phyloP scores from a whole-genome alignment of 2,888 invertebrate species.

The Dryococelus australis region DNA sequence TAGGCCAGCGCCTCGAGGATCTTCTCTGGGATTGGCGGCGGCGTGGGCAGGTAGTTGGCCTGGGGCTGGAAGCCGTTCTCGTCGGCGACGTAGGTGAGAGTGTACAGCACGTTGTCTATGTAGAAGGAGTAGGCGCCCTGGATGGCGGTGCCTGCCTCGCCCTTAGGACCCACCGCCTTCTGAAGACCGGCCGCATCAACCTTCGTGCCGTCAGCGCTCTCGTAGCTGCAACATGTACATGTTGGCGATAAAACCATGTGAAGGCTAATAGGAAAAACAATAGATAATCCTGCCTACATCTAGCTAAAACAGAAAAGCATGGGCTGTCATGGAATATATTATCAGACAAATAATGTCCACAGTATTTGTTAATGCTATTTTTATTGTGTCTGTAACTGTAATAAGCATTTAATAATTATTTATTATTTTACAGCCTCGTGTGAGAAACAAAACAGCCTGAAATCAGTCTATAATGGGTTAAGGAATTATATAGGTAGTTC shows the following conservation, averaged over 20 bases:
- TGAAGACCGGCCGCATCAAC: constrained; percentile 75
- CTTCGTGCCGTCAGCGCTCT: constrained; percentile 76
- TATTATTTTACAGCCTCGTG: too few species aligned
- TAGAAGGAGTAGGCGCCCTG: constrained; percentile 75
- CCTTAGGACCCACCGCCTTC: constrained; percentile 71
- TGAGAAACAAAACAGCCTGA: too few species aligned
- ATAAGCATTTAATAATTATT: too few species aligned
- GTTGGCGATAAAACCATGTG: too few species aligned
- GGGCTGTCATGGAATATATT: too few species aligned
- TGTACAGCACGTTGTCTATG: constrained; percentile 71
- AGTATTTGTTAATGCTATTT: too few species aligned
- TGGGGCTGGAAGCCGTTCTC: constrained; percentile 67
- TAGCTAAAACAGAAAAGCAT: too few species aligned
- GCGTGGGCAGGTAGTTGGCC: constrained; percentile 59
- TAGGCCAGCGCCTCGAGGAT: constrained; percentile 58
- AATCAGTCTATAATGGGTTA: too few species aligned
- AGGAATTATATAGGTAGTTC: too few species aligned
- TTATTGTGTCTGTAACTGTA: too few species aligned
- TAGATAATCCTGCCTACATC: too few species aligned
- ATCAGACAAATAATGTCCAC: too few species aligned
- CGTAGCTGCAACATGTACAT: constrained; percentile 62
- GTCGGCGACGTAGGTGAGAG: constrained; percentile 72
- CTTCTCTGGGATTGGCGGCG: constrained; percentile 59
- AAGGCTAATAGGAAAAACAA: neutral
- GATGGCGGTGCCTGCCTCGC: constrained; percentile 69